Evolutionary conservation across 1,140 invertebrate species (phyloP).

Genomic region (Drosophila mojavensis): DNA sequence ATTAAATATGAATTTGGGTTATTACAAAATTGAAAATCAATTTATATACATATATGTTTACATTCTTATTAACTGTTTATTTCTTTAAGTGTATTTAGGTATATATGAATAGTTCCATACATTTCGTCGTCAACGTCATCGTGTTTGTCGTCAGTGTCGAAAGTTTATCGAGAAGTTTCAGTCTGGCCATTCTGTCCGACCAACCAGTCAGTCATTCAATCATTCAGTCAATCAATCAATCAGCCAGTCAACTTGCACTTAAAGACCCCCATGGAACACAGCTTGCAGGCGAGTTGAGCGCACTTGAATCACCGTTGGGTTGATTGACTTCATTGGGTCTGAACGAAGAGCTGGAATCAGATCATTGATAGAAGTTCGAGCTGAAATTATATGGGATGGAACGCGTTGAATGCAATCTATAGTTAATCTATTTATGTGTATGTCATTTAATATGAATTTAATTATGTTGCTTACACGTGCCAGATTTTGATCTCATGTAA

Average conservation of each 20-base stretch:
- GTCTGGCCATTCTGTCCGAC: constrained; percentile 60
- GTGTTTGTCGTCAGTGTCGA: constrained; percentile 51
- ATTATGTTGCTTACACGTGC: not conserved
- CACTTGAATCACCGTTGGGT: constrained; percentile 12
- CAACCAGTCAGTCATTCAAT: constrained; percentile 29
- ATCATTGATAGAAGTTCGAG: constrained; percentile 53
- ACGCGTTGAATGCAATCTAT: not conserved
- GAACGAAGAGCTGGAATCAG: constrained; percentile 25
- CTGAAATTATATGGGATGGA: not conserved
- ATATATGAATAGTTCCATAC: constrained; percentile 19
- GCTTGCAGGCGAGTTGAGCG: constrained; percentile 12
- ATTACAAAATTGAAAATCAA: too few species aligned
- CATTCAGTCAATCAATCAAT: constrained; percentile 13
- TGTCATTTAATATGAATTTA: not conserved
- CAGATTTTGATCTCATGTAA: not conserved
- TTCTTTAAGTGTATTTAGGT: constrained; percentile 5
- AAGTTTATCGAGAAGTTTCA: constrained; percentile 57
- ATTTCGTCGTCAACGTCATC: constrained; percentile 24
- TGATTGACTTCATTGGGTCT: not conserved
- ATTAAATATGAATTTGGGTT: too few species aligned
- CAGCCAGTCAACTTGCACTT: constrained; percentile 13
- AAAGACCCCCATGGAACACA: constrained; percentile 17
- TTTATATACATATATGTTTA: too few species aligned
- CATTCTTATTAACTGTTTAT: not conserved
- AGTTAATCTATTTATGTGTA: not conserved